Conservation (phyloP, 2,797 vertebrate species). For the Acridotheres tristis region DNA sequence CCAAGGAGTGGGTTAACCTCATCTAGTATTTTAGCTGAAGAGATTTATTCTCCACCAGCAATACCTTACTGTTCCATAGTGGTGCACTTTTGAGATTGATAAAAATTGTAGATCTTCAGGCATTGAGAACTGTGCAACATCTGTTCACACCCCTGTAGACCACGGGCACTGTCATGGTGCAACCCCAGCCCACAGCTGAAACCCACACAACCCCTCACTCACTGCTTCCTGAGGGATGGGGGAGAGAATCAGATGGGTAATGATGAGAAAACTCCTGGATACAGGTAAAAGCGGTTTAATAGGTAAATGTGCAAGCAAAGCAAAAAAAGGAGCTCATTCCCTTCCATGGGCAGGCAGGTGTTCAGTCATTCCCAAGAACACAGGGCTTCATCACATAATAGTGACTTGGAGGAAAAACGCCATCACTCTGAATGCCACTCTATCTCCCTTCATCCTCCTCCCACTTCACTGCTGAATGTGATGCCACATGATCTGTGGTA, state of each 20-base stretch:
- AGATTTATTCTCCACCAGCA: background rate
- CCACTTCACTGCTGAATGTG: background rate
- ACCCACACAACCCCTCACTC: accelerated
- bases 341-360: background rate
- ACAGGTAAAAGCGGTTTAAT: background rate
- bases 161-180: background rate
- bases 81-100: background rate
- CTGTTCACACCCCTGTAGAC: accelerated
- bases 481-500: accelerated
- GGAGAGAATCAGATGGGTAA: accelerated
- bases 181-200: background rate
- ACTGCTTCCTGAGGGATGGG: too few species aligned
- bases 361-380: background rate
- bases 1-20: background rate
- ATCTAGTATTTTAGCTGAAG: background rate
- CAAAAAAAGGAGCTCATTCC: background rate
- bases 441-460: background rate
- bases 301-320: background rate
- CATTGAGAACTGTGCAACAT: background rate
- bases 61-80: background rate
- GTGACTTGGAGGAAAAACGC: background rate
- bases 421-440: background rate
- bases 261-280: background rate
- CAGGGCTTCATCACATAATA: background rate
- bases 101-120: background rate